Conservation (phyloP, 2,888 invertebrate species). For the Cantharis rustica region DNA sequence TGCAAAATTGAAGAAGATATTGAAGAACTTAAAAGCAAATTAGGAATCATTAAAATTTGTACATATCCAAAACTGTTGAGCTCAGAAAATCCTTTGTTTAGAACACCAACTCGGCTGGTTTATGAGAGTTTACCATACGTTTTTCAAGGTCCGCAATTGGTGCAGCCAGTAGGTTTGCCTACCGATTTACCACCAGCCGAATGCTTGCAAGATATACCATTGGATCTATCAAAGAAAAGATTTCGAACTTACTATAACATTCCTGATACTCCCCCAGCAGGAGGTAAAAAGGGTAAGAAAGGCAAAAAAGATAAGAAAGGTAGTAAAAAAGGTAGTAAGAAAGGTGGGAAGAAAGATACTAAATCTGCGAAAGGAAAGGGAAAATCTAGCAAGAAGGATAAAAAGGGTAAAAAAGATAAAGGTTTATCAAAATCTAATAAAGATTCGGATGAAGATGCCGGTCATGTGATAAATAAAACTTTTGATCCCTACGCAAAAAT, state of each 20-base stretch:
- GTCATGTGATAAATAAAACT: slow-evolving; percentile 10
- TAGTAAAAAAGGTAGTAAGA: slow-evolving; percentile 7
- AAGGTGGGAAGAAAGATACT: slow-evolving; percentile 4
- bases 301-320: slow-evolving; percentile 17
- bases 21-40: slow-evolving; percentile 16
- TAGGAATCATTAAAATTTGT: slow-evolving; percentile 15
- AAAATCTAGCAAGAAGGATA: slow-evolving; percentile 8
- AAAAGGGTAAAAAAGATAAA: slow-evolving; percentile 26
- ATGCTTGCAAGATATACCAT: slow-evolving; percentile 27
- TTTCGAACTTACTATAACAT: slow-evolving; percentile 31
- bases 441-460: slow-evolving; percentile 16
- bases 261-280: slow-evolving; percentile 14
- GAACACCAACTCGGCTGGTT: slow-evolving; percentile 2
- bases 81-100: neutral
- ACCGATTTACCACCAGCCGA: slow-evolving; percentile 27
- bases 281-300: slow-evolving; percentile 8
- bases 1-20: slow-evolving; percentile 33
- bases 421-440: neutral
- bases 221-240: slow-evolving; percentile 25
- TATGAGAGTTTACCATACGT: slow-evolving; percentile 3
- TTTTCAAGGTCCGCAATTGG: slow-evolving; percentile 6
- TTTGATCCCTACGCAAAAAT: slow-evolving; percentile 23
- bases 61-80: slow-evolving; percentile 21
- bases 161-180: neutral
- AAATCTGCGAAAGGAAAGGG: neutral